These are phyloP conservation scores for Halocynthia roretzi DNA, from an alignment of 23 tunicate species.

Conservation along the genomic window DNA sequence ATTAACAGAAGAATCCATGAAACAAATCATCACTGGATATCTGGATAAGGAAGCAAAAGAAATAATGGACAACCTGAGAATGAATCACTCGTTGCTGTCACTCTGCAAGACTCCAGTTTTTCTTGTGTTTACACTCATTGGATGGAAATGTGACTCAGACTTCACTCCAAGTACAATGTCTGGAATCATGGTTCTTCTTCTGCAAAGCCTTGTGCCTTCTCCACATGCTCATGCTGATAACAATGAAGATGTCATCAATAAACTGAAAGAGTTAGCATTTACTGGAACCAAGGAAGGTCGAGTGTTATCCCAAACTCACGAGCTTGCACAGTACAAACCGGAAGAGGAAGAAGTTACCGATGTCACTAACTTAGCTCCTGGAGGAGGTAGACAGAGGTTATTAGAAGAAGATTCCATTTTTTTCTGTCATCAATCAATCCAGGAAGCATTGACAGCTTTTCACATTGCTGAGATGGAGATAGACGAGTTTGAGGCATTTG, in stretches of 20 bases:
- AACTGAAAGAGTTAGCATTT: neutral
- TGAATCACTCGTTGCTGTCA: neutral
- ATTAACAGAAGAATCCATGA: slow-evolving; percentile 2
- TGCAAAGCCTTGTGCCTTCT: neutral
- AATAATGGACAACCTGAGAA: neutral
- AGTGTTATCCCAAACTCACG: neutral
- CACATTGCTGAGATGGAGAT: neutral
- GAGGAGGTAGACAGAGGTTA: neutral
- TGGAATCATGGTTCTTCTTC: neutral
- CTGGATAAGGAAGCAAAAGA: neutral
- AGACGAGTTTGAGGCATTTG: neutral
- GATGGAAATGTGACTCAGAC: neutral
- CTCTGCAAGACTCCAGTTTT: neutral
- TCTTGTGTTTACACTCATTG: slow-evolving; percentile 1
- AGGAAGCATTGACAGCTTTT: neutral
- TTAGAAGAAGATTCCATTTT: neutral
- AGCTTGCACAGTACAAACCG: neutral
- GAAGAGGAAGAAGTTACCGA: neutral
- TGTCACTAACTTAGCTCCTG: neutral
- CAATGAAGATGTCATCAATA: neutral
- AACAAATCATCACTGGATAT: neutral
- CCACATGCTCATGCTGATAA: neutral
- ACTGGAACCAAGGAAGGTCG: neutral
- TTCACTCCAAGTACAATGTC: slow-evolving; percentile 3
- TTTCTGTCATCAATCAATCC: slow-evolving; percentile 3